phyloP scores from a whole-genome alignment of 2,113 vertebrate species.

The Calidris pygmaea region DNA sequence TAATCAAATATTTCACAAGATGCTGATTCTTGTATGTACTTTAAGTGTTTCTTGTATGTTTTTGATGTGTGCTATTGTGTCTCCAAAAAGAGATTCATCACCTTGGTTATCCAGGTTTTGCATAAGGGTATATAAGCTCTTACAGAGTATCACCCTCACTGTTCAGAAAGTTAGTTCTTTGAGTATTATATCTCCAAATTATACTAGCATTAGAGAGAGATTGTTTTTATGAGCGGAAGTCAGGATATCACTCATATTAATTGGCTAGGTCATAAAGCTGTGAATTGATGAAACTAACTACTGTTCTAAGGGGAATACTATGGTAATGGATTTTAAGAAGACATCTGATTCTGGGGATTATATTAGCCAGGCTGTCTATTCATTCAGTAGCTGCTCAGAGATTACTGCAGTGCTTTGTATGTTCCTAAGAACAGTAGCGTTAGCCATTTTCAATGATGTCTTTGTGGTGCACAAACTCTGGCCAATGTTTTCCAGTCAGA shows the following conservation, averaged over 20 bases:
- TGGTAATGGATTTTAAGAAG: constrained; percentile 50
- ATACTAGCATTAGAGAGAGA: constrained; percentile 37
- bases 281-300: constrained; percentile 54
- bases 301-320: constrained; percentile 10
- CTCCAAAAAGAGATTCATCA: neutral
- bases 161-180: constrained; percentile 50
- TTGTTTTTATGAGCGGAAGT: constrained; percentile 49
- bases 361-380: constrained; percentile 13
- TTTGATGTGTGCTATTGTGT: neutral
- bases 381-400: neutral
- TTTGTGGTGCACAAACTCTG: neutral
- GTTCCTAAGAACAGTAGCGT: neutral
- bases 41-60: neutral
- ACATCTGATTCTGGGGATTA: constrained; percentile 44
- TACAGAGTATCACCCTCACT: neutral
- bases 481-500: neutral
- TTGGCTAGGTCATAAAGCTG: constrained; percentile 50
- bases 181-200: constrained; percentile 36
- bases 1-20: neutral
- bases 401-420: neutral
- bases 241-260: constrained; percentile 58
- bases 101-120: neutral
- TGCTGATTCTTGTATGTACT: neutral
- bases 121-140: neutral
- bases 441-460: neutral